Evolutionary conservation across 2,888 invertebrate genomes (phyloP).

Genomic region (Cybosia mesomella): DNA sequence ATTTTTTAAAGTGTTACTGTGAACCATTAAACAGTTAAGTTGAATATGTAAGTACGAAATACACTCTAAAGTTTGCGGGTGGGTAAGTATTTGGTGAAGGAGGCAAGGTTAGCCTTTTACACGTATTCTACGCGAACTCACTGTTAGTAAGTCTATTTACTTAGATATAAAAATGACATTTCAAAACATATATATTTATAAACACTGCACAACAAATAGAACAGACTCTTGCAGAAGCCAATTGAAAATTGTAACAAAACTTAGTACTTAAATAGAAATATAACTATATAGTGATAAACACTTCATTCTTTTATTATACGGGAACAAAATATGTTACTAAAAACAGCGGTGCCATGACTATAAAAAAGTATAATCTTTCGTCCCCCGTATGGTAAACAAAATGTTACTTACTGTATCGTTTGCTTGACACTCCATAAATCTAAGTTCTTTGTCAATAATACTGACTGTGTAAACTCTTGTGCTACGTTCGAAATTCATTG

Average conservation of each 20-base stretch:
- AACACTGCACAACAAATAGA: not conserved
- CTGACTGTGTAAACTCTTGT: conserved; percentile 8
- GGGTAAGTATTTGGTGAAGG: too few species aligned
- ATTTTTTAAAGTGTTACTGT: too few species aligned
- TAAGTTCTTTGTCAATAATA: conserved; percentile 19
- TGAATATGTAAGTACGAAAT: too few species aligned
- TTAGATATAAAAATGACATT: too few species aligned
- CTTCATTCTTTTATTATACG: not conserved
- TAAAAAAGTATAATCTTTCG: conserved; percentile 13
- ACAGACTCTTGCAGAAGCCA: not conserved
- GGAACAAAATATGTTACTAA: not conserved
- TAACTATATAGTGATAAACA: not conserved
- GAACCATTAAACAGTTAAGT: too few species aligned
- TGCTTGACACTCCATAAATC: conserved; percentile 14
- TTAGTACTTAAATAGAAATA: too few species aligned
- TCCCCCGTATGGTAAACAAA: conserved; percentile 12
- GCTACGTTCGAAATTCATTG: conserved; percentile 11
- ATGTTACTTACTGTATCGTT: conserved; percentile 1
- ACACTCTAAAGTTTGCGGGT: too few species aligned
- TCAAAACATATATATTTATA: too few species aligned
- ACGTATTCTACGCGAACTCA: too few species aligned
- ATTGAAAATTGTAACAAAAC: not conserved
- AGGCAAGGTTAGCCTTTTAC: too few species aligned
- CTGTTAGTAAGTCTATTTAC: too few species aligned
- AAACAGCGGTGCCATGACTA: not conserved